phyloP scores from a whole-genome alignment of 2,888 invertebrate species.

The Lamproptera curius region DNA sequence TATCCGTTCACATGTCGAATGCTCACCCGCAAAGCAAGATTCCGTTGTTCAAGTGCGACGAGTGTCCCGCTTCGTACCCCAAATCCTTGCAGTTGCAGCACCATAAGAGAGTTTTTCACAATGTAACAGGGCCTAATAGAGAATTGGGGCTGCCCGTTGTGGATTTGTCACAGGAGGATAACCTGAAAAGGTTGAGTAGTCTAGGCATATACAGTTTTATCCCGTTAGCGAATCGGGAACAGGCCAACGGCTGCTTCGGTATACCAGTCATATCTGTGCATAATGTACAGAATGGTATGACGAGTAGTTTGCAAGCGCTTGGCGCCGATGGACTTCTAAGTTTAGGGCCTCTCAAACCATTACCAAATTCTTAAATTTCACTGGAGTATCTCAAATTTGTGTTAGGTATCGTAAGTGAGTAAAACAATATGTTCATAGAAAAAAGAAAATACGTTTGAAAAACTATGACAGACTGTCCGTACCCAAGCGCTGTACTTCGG shows the following conservation, averaged over 20 bases:
- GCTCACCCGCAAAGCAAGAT: conserved; percentile 61
- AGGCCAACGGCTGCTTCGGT: conserved; percentile 81
- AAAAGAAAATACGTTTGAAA: no score
- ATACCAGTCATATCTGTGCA: conserved; percentile 84
- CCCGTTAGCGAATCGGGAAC: conserved; percentile 82
- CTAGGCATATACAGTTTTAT: conserved; percentile 87
- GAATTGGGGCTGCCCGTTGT: conserved; percentile 86
- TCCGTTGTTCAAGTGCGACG: conserved; percentile 79
- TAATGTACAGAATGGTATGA: conserved; percentile 79
- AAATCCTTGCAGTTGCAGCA: conserved; percentile 83
- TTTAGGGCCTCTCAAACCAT: conserved; percentile 83
- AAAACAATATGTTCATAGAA: no score
- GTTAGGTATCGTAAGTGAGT: background rate
- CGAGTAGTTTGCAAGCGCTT: conserved; percentile 77
- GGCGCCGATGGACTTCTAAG: conserved; percentile 85
- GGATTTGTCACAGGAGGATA: conserved; percentile 83
- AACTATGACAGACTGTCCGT: background rate
- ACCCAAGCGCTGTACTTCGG: background rate
- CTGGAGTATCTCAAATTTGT: background rate
- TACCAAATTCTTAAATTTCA: conserved; percentile 59
- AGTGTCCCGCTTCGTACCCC: conserved; percentile 85
- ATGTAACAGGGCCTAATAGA: conserved; percentile 59
- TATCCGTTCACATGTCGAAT: conserved; percentile 57
- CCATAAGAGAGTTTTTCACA: conserved; percentile 70
- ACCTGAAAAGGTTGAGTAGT: conserved; percentile 79